A percentile compares a stretch with the other conserved stretches of the same genome.
phyloP scores from a whole-genome alignment of 2,888 invertebrate species.

The Idaea biselata region DNA sequence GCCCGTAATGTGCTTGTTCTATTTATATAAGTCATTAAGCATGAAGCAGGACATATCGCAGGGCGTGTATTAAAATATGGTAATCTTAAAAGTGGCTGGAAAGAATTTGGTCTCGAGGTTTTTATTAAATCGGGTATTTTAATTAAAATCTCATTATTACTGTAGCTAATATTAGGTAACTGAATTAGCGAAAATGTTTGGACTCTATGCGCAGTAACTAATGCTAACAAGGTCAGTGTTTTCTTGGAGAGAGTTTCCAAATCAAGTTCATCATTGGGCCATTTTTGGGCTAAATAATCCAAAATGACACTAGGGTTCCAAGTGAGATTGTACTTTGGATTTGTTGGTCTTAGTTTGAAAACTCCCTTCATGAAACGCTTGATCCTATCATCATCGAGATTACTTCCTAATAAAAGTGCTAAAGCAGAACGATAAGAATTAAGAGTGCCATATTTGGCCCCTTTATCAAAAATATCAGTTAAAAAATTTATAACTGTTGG shows the following conservation, averaged over 20 bases:
- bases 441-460: no score
- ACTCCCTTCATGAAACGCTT: slow-evolving; percentile 3
- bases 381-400: slow-evolving; percentile 2
- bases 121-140: slow-evolving; percentile 3
- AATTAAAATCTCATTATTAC: not conserved
- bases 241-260: not conserved
- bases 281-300: not conserved
- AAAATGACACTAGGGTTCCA: slow-evolving; percentile 5
- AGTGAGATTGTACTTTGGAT: slow-evolving; percentile 3
- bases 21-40: not conserved
- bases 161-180: not conserved
- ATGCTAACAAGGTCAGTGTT: not conserved
- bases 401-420: not conserved
- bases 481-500: not conserved
- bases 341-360: slow-evolving; percentile 3
- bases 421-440: not conserved
- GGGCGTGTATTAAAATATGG: not conserved
- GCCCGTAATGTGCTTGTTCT: not conserved
- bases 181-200: slow-evolving; percentile 5
- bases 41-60: not conserved
- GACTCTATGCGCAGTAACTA: slow-evolving; percentile 2
- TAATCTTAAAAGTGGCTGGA: slow-evolving; percentile 2
- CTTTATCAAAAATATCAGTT: not conserved
- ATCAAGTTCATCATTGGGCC: not conserved
- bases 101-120: not conserved